phyloP scores from a whole-genome alignment of 2,888 invertebrate species.

The Ypsolopha scabrella region DNA sequence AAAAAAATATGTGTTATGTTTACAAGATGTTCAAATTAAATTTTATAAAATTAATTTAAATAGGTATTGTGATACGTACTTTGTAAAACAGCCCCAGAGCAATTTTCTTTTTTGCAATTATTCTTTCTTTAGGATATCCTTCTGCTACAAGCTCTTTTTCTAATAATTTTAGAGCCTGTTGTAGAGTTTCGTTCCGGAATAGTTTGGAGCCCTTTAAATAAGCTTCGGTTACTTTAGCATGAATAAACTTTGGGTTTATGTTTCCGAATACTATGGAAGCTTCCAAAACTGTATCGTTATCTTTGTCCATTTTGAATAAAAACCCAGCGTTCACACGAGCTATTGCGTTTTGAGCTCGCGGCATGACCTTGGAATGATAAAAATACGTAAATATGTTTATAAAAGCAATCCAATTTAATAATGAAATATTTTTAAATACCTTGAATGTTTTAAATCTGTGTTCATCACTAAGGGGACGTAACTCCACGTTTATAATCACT shows the following conservation, averaged over 20 bases:
- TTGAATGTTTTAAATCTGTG: slow-evolving; percentile 28
- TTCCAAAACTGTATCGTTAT: slow-evolving; percentile 38
- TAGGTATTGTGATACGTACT: slow-evolving; percentile 62
- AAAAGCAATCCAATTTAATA: background rate
- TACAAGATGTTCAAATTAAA: slow-evolving; percentile 26
- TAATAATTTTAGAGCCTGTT: slow-evolving; percentile 27
- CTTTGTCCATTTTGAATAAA: slow-evolving; percentile 62
- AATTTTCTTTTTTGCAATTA: slow-evolving; percentile 69
- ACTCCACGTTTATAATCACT: background rate
- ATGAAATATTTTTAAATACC: slow-evolving; percentile 14
- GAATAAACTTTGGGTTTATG: slow-evolving; percentile 47
- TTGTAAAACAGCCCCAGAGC: slow-evolving; percentile 75
- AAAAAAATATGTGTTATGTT: slow-evolving; percentile 5
- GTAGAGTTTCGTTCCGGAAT: slow-evolving; percentile 27
- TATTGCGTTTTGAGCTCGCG: slow-evolving; percentile 78
- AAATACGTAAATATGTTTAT: background rate
- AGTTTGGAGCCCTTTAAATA: slow-evolving; percentile 49
- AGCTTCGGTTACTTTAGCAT: slow-evolving; percentile 66
- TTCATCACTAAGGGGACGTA: slow-evolving; percentile 22
- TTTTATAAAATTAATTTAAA: slow-evolving; percentile 29
- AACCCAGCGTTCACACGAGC: slow-evolving; percentile 83
- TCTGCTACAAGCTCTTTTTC: slow-evolving; percentile 27
- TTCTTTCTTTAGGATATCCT: slow-evolving; percentile 62
- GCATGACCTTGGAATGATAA: slow-evolving; percentile 71
- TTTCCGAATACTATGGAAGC: slow-evolving; percentile 73